Conservation (phyloP, 2,113 vertebrate species). For the Ptilonorhynchus violaceus region DNA sequence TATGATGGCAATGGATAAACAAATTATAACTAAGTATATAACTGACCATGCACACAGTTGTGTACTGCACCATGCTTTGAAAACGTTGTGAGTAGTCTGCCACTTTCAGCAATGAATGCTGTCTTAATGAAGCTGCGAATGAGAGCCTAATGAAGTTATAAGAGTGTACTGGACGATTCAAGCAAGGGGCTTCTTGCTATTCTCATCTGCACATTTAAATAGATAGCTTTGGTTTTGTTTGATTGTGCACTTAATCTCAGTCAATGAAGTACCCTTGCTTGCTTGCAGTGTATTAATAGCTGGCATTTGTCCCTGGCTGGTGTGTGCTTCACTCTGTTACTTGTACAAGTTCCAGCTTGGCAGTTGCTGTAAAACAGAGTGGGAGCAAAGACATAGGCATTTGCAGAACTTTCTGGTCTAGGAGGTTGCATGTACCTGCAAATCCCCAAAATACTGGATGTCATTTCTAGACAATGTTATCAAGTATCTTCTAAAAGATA, state of each 20-base stretch:
- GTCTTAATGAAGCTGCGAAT: neutral
- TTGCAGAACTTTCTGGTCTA: neutral
- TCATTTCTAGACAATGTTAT: neutral
- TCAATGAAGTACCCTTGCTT: neutral
- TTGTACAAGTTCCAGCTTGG: neutral
- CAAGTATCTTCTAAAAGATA: neutral
- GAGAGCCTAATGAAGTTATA: neutral
- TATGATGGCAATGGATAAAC: neutral
- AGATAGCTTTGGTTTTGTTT: neutral
- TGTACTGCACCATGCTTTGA: neutral
- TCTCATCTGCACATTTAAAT: neutral
- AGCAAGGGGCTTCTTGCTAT: fast-evolving
- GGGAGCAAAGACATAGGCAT: neutral
- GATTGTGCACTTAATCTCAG: neutral
- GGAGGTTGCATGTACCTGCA: neutral
- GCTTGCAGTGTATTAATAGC: neutral
- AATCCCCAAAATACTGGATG: neutral
- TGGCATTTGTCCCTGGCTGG: neutral
- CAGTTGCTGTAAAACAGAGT: neutral
- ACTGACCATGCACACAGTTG: neutral
- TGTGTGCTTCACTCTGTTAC: neutral
- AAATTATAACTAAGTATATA: neutral
- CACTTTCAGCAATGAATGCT: neutral
- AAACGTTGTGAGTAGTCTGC: neutral
- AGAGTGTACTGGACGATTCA: neutral